Conservation (phyloP, 2,888 invertebrate genomes). For the Scelioninae gen. 1 region DNA sequence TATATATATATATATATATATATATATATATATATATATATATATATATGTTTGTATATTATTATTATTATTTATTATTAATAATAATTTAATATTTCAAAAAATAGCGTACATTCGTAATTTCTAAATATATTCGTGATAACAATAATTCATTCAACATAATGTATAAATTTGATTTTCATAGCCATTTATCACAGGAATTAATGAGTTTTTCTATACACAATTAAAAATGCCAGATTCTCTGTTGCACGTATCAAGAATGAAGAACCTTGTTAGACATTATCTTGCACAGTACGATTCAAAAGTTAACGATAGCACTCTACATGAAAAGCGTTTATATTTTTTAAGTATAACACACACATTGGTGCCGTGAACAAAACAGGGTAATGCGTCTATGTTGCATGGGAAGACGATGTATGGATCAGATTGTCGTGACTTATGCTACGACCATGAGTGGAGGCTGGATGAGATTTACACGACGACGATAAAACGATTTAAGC, state of each 20-base stretch:
- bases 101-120: too few relatives aligned
- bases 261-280: conserved; percentile 68
- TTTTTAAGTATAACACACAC: conserved; percentile 57
- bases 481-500: conserved; percentile 63
- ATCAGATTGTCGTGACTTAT: conserved; percentile 72
- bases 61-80: too few relatives aligned
- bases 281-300: conserved; percentile 52
- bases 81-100: too few relatives aligned
- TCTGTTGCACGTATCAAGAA: conserved; percentile 44
- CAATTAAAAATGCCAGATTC: conserved; percentile 44
- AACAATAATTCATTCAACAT: too few relatives aligned
- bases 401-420: conserved; percentile 68
- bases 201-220: conserved; percentile 15
- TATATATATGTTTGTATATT: too few relatives aligned
- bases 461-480: conserved; percentile 66
- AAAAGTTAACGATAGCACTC: conserved; percentile 59
- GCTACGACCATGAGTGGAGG: conserved; percentile 59
- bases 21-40: too few relatives aligned
- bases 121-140: too few relatives aligned
- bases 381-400: conserved; percentile 67
- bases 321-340: conserved; percentile 63
- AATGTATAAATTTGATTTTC: neutral
- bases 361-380: conserved; percentile 53
- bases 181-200: conserved; percentile 27
- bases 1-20: too few relatives aligned